These are phyloP conservation scores for Fissipunctia ypsillon DNA, from an alignment of 2,888 invertebrate species.

Conservation along the genomic window DNA sequence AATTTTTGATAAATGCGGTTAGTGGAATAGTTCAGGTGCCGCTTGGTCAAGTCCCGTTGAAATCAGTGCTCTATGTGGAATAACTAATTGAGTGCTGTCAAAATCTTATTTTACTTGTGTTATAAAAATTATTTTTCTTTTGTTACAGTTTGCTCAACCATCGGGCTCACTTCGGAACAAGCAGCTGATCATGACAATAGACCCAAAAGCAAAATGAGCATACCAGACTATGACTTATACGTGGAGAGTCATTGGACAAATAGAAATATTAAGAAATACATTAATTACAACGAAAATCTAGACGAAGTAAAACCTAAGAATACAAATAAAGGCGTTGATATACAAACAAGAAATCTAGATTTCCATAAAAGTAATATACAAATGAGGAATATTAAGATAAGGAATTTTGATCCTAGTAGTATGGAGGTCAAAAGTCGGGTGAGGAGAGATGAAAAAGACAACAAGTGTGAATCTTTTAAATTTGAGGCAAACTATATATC, in stretches of 20 bases:
- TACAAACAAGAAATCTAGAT: conserved; percentile 65
- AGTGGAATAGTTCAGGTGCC: not conserved
- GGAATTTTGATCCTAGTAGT: conserved; percentile 62
- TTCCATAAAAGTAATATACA: conserved; percentile 66
- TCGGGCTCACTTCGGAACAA: conserved; percentile 75
- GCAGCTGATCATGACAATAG: conserved; percentile 81
- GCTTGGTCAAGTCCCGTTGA: not conserved
- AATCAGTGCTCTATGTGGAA: not conserved
- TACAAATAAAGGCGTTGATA: conserved; percentile 39
- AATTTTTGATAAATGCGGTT: not conserved
- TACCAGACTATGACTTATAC: conserved; percentile 53
- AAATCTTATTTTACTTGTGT: not conserved
- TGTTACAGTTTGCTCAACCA: conserved; percentile 83
- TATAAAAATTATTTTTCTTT: conserved; percentile 50
- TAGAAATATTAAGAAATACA: conserved; percentile 57
- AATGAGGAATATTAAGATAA: conserved; percentile 51
- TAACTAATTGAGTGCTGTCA: not conserved
- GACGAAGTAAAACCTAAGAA: conserved; percentile 42
- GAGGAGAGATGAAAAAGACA: conserved; percentile 74
- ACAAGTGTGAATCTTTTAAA: conserved; percentile 75
- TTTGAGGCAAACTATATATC: conserved; percentile 69
- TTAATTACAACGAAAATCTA: conserved; percentile 49
- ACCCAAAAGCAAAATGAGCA: conserved; percentile 52
- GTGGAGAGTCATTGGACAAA: conserved; percentile 71
- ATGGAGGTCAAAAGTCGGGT: conserved; percentile 67